Evolutionary conservation across 2,797 vertebrate genomes (phyloP), one percentile per base, ranked within the genome.

Genomic region (Thalassophryne amazonica): DNA sequence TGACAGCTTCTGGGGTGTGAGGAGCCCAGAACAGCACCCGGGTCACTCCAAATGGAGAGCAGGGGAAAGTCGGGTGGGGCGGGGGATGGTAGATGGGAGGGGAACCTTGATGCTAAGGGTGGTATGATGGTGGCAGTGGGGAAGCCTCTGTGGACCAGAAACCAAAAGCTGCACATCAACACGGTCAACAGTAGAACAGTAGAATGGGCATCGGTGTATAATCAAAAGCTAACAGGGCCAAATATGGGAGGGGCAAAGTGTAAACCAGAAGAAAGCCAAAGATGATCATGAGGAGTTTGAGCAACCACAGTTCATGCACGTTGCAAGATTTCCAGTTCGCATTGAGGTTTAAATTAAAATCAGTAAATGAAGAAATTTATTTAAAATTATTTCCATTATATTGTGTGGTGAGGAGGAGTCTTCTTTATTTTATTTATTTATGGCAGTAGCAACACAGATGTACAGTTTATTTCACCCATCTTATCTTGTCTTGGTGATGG

Each of bases 1-100:
- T 97, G 96, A 98, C 95, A 97, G 95, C 93, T 95, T 96, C 93
- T 94, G 92, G 95, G 93, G 93, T 93, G 93, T 88, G 91, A 88
- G 81, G 90, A 94, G 96, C 93, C 94, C 91, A 84, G 94, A 93
- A 92, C 88, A 94, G 93, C 91, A 88, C 90, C 85, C 92, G 88
- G 94, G 94, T 96, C 95, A 95, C 69, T 79, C 79, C 77, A 76
- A 84, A 87, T 78, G 73, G 86, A 83, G 91, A 91, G 88, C 84
- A 86, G 88, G 89, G 88, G 81, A 82, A 69, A 62, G 80, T n/a
- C n/a, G n/a, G n/a, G n/a, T n/a, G 72, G 79, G 67, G 75, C 74
- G 77, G 66, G 69, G 60, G 60, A 71, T 60, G 51, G 42, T 32
- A 59, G 47, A 41, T 42, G 50, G 60, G 55, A 46, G 69, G 68